These are phyloP conservation scores for Pipistrellus nathusii DNA, from an alignment of 2,797 vertebrate species.

Conservation along the genomic window DNA sequence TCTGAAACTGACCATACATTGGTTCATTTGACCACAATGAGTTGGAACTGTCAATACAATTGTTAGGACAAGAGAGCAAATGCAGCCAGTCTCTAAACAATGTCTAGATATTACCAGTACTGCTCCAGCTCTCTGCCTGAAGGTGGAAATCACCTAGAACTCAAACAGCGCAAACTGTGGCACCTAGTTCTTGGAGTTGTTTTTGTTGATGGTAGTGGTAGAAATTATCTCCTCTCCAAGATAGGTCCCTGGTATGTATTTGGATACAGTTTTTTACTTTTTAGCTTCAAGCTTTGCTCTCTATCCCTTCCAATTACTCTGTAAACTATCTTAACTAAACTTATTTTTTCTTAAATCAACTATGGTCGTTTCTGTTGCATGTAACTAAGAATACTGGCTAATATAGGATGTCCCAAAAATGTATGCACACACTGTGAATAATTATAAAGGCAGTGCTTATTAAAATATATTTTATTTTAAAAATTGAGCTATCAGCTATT, in stretches of 20 bases:
- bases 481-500: too few relatives aligned
- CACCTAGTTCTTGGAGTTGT: not conserved
- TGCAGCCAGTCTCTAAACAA: not conserved
- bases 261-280: not conserved
- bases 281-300: constrained; percentile 32
- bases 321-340: not conserved
- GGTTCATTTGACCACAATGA: constrained; percentile 9
- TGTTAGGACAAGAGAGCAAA: not conserved
- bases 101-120: not conserved
- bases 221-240: not conserved
- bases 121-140: not conserved
- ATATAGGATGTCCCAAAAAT: not conserved
- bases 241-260: not conserved
- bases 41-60: not conserved
- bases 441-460: too few relatives aligned
- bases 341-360: constrained; percentile 34
- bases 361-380: constrained; percentile 42
- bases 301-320: constrained; percentile 6
- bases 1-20: not conserved
- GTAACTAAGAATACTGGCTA: constrained; percentile 21
- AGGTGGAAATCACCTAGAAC: not conserved
- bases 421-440: too few relatives aligned
- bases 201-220: not conserved
- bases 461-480: too few relatives aligned
- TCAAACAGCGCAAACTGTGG: not conserved